Evolutionary conservation across 2,113 vertebrate species (phyloP).

Genomic region (Ciconia stormi): DNA sequence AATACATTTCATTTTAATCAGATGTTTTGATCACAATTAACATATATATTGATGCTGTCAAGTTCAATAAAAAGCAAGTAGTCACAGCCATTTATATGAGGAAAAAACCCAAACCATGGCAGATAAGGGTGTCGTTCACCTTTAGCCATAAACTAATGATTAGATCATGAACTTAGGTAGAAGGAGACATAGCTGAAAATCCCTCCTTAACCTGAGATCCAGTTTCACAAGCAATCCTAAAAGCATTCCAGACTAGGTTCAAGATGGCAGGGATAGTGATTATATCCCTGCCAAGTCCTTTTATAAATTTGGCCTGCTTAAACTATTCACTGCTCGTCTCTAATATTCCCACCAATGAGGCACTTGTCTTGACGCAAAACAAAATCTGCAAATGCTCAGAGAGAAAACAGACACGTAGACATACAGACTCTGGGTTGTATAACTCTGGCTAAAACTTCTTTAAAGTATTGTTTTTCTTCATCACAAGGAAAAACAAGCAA

Average conservation of each 20-base stretch:
- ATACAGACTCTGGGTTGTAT: neutral
- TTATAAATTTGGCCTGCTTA: neutral
- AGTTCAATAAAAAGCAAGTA: neutral
- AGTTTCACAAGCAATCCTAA: neutral
- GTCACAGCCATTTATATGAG: neutral
- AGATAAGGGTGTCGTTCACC: neutral
- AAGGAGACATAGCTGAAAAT: neutral
- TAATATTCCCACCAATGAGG: neutral
- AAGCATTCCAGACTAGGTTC: neutral
- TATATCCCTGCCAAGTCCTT: neutral
- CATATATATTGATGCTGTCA: neutral
- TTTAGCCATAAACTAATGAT: neutral
- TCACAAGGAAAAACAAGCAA: neutral
- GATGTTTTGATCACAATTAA: neutral
- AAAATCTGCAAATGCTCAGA: neutral
- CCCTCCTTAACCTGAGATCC: neutral
- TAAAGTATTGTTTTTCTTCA: neutral
- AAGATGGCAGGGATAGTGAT: neutral
- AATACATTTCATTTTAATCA: neutral
- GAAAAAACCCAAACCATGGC: neutral
- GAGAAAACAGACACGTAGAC: neutral
- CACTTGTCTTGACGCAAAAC: neutral
- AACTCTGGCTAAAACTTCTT: neutral
- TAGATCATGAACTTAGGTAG: neutral
- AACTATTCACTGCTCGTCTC: neutral